Evolutionary conservation across 2,888 invertebrate genomes (phyloP), one percentile per base, ranked within the genome.

Genomic region (Teleogryllus oceanicus): DNA sequence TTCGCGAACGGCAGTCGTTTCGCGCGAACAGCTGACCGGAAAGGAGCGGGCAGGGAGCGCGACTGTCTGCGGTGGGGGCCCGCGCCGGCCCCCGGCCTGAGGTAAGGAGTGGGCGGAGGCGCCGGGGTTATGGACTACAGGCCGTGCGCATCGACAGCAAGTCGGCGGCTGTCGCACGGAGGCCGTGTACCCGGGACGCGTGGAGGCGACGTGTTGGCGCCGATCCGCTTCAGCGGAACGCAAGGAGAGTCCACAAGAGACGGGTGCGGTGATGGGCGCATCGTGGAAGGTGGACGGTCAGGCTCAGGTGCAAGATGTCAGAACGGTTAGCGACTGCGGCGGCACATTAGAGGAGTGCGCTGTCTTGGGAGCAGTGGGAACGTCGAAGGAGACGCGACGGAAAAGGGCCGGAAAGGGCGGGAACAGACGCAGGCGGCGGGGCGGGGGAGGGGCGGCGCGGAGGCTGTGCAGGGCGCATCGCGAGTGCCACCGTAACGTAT

Each of bases 401-500:
- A 37, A 37, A 8, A 37, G 37, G 8, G 37, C 37, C 37, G 37
- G 37, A 37, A 37, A 37, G 37, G 37, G 37, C 37, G 37, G 37
- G 37, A 37, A 37, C 37, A 37, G 37, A 37, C 37, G 37, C 37
- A 37, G 37, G 37, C 37, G 37, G 37, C 37, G 37, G 37, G 21
- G 21, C 21, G 8, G 37, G 37, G 8, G 37, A 8, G 37, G 37
- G 37, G 37, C 5, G 37, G 5, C 37, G n/a, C 74, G 49, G 51
- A 49, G 50, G 74, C 78, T 12, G 50, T 18, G 21, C 4, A 51
- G n/a, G 78, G 37, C 50, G 78, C 49, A n/a, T 62, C 62, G 62
- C 62, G 62, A 49, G 62, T 76, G 74, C 20, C 16, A 75, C 50
- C 74, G 78, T 20, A 81, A 78, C 77, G 79, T 81, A 81, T 81